phyloP scores from a whole-genome alignment of 1,140 invertebrate genomes.

The Neelides sp. region DNA sequence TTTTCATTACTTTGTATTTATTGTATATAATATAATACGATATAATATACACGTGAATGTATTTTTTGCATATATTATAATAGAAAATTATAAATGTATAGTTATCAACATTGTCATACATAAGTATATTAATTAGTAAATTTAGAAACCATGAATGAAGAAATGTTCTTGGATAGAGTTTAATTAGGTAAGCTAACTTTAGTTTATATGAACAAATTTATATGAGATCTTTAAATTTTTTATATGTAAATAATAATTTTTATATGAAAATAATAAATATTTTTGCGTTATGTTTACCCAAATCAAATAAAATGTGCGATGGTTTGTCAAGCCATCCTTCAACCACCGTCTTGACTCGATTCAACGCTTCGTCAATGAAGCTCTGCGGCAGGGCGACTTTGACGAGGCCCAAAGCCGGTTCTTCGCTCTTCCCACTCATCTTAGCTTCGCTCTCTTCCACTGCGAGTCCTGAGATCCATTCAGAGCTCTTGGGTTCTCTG shows the following conservation, averaged over 20 bases:
- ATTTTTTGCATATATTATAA: too few species aligned
- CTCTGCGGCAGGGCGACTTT: conserved; percentile 5
- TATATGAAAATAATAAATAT: neutral
- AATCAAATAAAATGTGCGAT: conserved; percentile 2
- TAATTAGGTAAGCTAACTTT: too few species aligned
- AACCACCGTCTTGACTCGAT: conserved; percentile 13
- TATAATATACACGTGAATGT: conserved; percentile 1
- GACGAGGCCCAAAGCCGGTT: neutral
- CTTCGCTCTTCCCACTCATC: neutral
- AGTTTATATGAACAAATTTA: too few species aligned
- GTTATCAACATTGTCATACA: too few species aligned
- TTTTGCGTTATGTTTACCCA: conserved; percentile 14
- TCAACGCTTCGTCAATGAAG: conserved; percentile 13
- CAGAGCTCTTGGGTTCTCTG: too few species aligned
- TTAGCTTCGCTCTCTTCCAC: too few species aligned
- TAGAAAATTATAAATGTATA: too few species aligned
- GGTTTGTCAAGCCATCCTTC: conserved; percentile 16
- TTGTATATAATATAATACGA: too few species aligned
- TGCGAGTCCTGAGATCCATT: too few species aligned
- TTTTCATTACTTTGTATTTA: neutral
- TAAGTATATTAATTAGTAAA: neutral
- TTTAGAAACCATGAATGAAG: neutral
- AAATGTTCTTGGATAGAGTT: neutral
- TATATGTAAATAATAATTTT: neutral
- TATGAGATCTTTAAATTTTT: too few species aligned